These are phyloP conservation scores for Stramonita haemastoma DNA, from an alignment of 2,888 invertebrate species.

Conservation along the genomic window DNA sequence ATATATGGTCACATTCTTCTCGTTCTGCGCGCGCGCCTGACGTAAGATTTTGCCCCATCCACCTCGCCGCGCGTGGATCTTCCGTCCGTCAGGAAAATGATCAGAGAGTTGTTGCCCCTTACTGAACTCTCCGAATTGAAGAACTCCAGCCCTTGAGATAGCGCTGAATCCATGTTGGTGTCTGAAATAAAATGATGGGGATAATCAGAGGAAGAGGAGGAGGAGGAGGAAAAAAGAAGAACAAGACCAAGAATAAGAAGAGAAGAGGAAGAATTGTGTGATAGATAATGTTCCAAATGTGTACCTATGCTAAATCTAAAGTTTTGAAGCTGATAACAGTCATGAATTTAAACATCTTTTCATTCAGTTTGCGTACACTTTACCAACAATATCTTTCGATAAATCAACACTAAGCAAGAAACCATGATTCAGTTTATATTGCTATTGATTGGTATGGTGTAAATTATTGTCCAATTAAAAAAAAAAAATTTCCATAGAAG, in stretches of 20 bases:
- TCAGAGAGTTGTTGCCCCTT: constrained; percentile 35
- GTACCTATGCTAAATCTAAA: too few species aligned
- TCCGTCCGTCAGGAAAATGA: constrained; percentile 79
- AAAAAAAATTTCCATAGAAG: too few species aligned
- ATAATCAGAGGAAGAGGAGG: not conserved
- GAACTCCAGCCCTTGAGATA: constrained; percentile 24
- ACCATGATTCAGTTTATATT: too few species aligned
- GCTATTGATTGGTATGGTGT: too few species aligned
- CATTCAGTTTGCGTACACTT: too few species aligned
- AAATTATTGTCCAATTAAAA: too few species aligned
- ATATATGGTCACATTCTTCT: constrained; percentile 56
- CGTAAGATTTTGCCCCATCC: constrained; percentile 66
- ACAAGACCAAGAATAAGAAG: not conserved
- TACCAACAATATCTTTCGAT: too few species aligned
- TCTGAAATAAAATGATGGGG: not conserved
- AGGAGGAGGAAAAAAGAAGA: not conserved
- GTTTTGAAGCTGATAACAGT: too few species aligned
- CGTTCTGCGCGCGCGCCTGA: constrained; percentile 57
- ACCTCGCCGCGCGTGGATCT: constrained; percentile 76
- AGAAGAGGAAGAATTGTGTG: too few species aligned
- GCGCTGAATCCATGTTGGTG: constrained; percentile 37
- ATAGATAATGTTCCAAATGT: too few species aligned
- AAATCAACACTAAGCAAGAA: too few species aligned
- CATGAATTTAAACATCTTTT: too few species aligned
- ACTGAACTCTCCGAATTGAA: constrained; percentile 31